Evolutionary conservation across 2,797 vertebrate species (phyloP), one percentile per base, ranked within the genome.

Genomic region (Premnoplex brunnescens): DNA sequence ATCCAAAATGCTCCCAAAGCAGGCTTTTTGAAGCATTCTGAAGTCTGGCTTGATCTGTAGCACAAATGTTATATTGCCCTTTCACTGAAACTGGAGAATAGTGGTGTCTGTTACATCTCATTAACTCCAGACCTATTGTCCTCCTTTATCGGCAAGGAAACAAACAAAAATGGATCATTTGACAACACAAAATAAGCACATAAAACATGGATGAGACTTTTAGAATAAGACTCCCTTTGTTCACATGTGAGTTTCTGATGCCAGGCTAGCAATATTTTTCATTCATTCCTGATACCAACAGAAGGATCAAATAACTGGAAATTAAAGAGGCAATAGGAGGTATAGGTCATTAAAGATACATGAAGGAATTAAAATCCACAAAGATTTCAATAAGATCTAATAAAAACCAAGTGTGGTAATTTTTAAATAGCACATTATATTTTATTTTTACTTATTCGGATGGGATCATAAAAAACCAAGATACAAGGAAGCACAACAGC

Each of bases 291-390:
- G 85, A 94, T 92, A 96, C 90, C 82, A 95, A 93, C 13, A 81
- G 51, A 82, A 91, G 89, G 97, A 98, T 98, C 97, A 91, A 95
- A 95, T 98, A 90, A 96, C 97, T 82, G 90, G 97, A 97, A 98
- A 98, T 96, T 94, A 96, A 97, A 97, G 97, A 97, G 95, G 97
- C 97, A 95, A 44, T 39, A 93, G 94, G 93, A 97, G 92, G 93
- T 56, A 90, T 3, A 88, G 85, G 37, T 91, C 93, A 98, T 98
- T 69, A 98, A 98, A 98, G 75, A 98, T 98, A 97, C 52, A 98
- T 92, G 96, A 95, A 82, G 83, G 83, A 97, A 96, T 91, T 81
- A 91, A 86, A 95, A 96, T 89, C 64, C 59, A 96, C 92, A 79
- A 93, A 92, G 77, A 93, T 91, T 96, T 97, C 91, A 95, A 12